Evolutionary conservation across 2,113 vertebrate species (phyloP).

Genomic region (Arothron firmamentum): DNA sequence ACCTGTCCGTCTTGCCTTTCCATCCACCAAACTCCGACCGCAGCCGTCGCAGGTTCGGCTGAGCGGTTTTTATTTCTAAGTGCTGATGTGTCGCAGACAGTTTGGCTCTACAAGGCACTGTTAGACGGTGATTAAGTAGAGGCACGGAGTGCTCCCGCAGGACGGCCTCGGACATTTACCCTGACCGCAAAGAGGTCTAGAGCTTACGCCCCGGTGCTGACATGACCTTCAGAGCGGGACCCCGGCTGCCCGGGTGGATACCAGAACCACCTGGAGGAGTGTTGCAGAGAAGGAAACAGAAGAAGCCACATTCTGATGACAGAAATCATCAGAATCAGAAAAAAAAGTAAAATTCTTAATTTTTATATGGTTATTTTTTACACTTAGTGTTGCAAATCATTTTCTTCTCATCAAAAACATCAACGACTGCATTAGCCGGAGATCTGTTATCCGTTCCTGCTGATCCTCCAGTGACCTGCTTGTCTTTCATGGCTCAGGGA

Average conservation of each 20-base stretch:
- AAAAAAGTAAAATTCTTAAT: slow-evolving; percentile 40
- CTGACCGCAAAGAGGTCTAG: slow-evolving; percentile 78
- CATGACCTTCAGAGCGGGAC: slow-evolving; percentile 77
- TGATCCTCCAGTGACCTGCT: slow-evolving; percentile 41
- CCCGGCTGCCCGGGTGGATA: slow-evolving; percentile 58
- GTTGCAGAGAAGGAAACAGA: slow-evolving; percentile 52
- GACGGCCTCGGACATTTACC: slow-evolving; percentile 75
- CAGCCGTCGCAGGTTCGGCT: slow-evolving; percentile 59
- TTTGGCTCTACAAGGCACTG: slow-evolving; percentile 75
- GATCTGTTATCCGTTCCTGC: too few relatives aligned
- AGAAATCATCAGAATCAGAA: slow-evolving; percentile 45
- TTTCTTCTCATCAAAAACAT: slow-evolving; percentile 33
- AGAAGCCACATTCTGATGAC: slow-evolving; percentile 67
- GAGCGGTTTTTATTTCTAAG: slow-evolving; percentile 71
- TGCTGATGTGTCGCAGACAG: slow-evolving; percentile 76
- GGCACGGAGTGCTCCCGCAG: slow-evolving; percentile 71
- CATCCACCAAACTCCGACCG: slow-evolving; percentile 52
- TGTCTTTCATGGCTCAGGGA: slow-evolving; percentile 39
- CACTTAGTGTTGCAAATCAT: slow-evolving; percentile 35
- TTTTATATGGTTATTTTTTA: slow-evolving; percentile 19
- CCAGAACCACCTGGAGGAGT: slow-evolving; percentile 66
- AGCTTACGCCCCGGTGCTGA: slow-evolving; percentile 70
- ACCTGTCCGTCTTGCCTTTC: slow-evolving; percentile 49
- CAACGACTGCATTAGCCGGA: neutral
- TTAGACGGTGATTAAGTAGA: slow-evolving; percentile 76